Base-by-base conservation (phyloP, 1,140 invertebrate species). In the Catajapyx aquilonaris region DNA sequence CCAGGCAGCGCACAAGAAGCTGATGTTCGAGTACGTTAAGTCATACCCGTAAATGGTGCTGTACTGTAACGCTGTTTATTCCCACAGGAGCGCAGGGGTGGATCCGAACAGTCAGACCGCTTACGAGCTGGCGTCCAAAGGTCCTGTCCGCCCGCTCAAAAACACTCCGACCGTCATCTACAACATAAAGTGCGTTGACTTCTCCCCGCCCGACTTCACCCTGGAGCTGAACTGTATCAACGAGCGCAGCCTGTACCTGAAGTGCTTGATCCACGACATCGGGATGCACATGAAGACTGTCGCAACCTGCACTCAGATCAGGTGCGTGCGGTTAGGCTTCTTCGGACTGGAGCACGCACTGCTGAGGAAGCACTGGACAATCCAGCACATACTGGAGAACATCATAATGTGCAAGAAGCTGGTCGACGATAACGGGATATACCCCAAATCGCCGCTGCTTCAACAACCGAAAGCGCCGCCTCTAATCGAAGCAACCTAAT, bases 171-270 rank as follows among this genome's bases (percentile, higher is more conserved):
- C 86, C 1, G 54, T 94, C 9, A 50, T 95, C 20, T 95, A 94
- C 60, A 71, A 73, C 15, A 68, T 94, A n/a, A 81, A 78, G 59
- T 77, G 84, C 55, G 65, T 80, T 16, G 53, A 80, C 38, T 93
- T 86, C 55, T 55, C 73, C 4, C 63, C 69, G 28, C 88, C 88
- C 2, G 57, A 81, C 46, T 93, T 95, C 52, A 77, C 73, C n/a
- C 52, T 95, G 50, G 86, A 93, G 63, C 58, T 93, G 15, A 74
- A 85, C 44, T 69, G 72, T 34, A 72, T 87, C 20, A 88, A 90
- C 56, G 84, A 88, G 60, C 64, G 67, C 43, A 71, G 77, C 41
- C 55, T 64, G 15, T 90, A 78, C 51, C 53, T 94, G 7, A 69
- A 65, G 48, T 59, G 65, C 5, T 44, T 93, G 9, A 55, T 94